Base-by-base conservation (phyloP, 2,888 invertebrate species). In the Notodonta dromedarius region DNA sequence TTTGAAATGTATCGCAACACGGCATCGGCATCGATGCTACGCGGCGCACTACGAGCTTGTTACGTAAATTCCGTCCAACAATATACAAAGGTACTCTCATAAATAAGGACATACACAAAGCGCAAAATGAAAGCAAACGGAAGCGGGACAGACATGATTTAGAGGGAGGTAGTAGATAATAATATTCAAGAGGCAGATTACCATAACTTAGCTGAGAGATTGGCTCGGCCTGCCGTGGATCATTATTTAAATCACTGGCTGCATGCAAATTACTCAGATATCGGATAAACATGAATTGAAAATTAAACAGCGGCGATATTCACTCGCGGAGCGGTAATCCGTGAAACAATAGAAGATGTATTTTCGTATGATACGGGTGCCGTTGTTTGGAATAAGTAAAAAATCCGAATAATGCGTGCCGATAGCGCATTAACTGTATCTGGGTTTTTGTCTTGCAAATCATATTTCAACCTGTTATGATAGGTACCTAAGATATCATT, bases 201-300 rank as follows among this genome's bases (percentile, higher is more conserved):
- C 68, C 85, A 84, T 87, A 85, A 84, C 77, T 85, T 83, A 80
- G 74, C 73, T 71, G 74, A 75, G 74, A 78, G 79, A 80, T 81
- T 80, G 75, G 78, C 77, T 73, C 71, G 69, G 69, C 71, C 74
- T 71, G 70, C 78, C 70, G 74, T 67, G 75, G 80, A 81, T 83
- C 80, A 78, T 84, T 84, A 84, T 86, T 83, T 80, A 85, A 84
- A 86, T 84, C 76, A 77, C 79, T 80, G 76, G 79, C 78, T 78
- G 78, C 76, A 82, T 82, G 78, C 78, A 80, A 84, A 82, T 80
- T 75, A 74, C 71, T 73, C 63, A 60, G 71, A 74, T 79, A 80
- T 76, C 70, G 69, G 74, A 78, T 79, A 77, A 79, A 79, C 76
- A 74, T 71, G 74, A 74, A 78, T 79, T 77, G 77, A 76, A 79